Conservation (phyloP, 2,113 vertebrate genomes). For the Apus apus region DNA sequence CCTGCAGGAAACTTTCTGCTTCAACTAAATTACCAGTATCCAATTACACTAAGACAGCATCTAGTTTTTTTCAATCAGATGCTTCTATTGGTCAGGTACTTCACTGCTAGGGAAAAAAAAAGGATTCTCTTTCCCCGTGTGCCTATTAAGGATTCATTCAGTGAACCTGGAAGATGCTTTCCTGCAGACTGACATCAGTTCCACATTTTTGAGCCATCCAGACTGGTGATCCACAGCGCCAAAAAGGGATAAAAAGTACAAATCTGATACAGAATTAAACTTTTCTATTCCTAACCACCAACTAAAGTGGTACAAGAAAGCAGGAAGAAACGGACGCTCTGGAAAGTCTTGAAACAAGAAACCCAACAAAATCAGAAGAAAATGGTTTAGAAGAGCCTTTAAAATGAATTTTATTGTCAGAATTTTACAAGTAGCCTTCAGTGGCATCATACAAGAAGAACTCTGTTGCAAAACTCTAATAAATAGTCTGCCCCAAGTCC, state of each 20-base stretch:
- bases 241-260: background rate
- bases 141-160: background rate
- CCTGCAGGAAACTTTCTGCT: background rate
- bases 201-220: background rate
- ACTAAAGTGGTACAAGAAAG: background rate
- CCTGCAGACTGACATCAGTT: background rate
- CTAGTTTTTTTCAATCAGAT: background rate
- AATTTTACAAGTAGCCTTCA: slow-evolving; percentile 86
- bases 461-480: slow-evolving; percentile 88
- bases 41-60: background rate
- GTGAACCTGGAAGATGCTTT: background rate
- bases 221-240: background rate
- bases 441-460: slow-evolving; percentile 86
- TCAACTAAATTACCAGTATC: background rate
- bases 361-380: slow-evolving; percentile 60
- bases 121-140: background rate
- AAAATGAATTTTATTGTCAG: slow-evolving; percentile 87
- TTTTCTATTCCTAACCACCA: background rate
- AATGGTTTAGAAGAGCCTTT: slow-evolving; percentile 81
- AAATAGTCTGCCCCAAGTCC: slow-evolving; percentile 86
- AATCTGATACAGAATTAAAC: background rate
- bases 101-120: background rate
- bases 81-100: background rate
- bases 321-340: background rate
- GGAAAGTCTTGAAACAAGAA: slow-evolving; percentile 28